A percentile compares a stretch with the other conserved stretches of the same genome.
Conservation (phyloP, 2,113 vertebrate species). For the Atractosteus spatula region DNA sequence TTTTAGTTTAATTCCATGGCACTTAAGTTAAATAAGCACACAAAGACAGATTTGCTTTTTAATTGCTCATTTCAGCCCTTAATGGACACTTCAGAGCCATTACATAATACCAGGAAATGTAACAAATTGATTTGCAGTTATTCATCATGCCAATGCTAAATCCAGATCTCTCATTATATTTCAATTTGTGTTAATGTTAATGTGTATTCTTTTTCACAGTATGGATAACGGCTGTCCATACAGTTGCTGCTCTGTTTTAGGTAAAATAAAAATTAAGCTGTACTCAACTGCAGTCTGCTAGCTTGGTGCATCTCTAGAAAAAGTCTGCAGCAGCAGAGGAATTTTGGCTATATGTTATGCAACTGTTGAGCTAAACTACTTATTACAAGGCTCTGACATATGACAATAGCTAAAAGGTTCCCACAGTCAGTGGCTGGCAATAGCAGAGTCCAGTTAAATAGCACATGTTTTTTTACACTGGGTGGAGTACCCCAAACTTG, state of each 20-base stretch:
- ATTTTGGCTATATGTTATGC: neutral
- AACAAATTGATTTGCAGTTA: too few relatives aligned
- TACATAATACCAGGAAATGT: too few relatives aligned
- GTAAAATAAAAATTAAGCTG: neutral
- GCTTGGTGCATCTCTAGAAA: neutral
- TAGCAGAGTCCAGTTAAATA: neutral
- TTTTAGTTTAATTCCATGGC: conserved; percentile 14
- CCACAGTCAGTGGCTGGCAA: neutral
- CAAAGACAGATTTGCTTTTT: too few relatives aligned
- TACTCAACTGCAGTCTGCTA: neutral
- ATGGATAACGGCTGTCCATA: too few relatives aligned
- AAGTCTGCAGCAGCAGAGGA: neutral
- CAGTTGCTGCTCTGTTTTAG: neutral
- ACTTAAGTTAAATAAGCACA: neutral
- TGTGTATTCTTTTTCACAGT: too few relatives aligned
- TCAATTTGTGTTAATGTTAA: too few relatives aligned
- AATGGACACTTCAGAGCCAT: too few relatives aligned
- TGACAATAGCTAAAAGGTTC: neutral
- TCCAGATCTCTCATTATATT: too few relatives aligned
- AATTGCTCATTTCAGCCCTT: too few relatives aligned
- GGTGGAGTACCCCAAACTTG: neutral
- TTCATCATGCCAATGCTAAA: too few relatives aligned
- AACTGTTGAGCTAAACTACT: neutral
- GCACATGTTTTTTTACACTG: neutral
- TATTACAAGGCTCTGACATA: neutral